Evolutionary conservation across 2,888 invertebrate genomes (phyloP).

Genomic region (Odontomyia ornata): DNA sequence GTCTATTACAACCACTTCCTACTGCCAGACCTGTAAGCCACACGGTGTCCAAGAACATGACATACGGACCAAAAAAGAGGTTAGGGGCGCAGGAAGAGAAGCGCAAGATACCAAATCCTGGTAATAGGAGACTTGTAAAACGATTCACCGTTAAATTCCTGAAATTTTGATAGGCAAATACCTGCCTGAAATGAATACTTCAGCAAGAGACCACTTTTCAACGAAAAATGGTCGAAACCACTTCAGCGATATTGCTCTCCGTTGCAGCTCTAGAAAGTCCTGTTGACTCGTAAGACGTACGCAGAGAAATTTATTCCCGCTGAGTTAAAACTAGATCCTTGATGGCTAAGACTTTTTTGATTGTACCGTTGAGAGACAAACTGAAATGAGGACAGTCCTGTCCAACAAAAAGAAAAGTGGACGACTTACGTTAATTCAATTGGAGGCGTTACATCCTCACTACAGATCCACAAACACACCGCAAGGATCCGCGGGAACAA

Average conservation of each 20-base stretch:
- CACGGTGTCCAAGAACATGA: background rate
- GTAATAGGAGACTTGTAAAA: constrained; percentile 6
- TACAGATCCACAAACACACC: background rate
- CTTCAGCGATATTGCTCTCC: background rate
- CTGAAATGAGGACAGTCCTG: background rate
- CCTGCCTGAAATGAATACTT: constrained; percentile 9
- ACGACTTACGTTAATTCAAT: constrained; percentile 21
- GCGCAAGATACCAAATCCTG: no score
- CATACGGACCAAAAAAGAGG: no score
- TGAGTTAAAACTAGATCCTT: constrained; percentile 22
- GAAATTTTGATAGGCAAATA: constrained; percentile 15
- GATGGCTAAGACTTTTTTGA: constrained; percentile 5
- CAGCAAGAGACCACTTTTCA: background rate
- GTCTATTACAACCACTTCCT: constrained; percentile 36
- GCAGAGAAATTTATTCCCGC: background rate
- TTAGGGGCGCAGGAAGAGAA: no score
- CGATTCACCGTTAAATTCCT: constrained; percentile 23
- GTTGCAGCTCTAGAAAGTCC: no score
- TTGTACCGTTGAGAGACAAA: background rate
- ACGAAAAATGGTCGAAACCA: background rate
- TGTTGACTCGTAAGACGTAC: background rate
- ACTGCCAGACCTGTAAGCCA: background rate
- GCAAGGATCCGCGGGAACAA: background rate
- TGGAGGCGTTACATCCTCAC: constrained; percentile 1
- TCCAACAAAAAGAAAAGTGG: constrained; percentile 7